Percentiles rank a stretch among this genome's conserved stretches.
These are phyloP conservation scores for Micrasema longulum DNA, from an alignment of 1,140 invertebrate species.

Conservation along the genomic window DNA sequence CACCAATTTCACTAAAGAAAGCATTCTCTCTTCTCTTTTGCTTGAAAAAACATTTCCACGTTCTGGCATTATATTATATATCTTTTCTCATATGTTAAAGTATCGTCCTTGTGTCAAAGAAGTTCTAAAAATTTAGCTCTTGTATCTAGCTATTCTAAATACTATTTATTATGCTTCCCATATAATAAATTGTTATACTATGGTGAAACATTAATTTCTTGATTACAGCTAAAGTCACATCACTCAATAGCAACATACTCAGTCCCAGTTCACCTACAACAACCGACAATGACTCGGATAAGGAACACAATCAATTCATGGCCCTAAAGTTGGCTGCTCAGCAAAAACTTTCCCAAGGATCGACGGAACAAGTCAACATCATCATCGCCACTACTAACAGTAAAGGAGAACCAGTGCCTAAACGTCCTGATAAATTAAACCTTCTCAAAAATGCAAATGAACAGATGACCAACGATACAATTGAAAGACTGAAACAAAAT, in stretches of 20 bases:
- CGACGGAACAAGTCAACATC: conserved; percentile 51
- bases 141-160: no score
- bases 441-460: conserved; percentile 64
- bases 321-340: conserved; percentile 32
- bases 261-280: conserved; percentile 57
- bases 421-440: conserved; percentile 66
- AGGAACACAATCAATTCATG: conserved; percentile 48
- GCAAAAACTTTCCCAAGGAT: conserved; percentile 45
- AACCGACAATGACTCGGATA: conserved; percentile 52
- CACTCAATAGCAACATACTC: conserved; percentile 69
- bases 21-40: no score
- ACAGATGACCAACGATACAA: conserved; percentile 46
- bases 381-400: conserved; percentile 68
- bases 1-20: no score
- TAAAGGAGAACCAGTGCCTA: conserved; percentile 65
- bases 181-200: no score
- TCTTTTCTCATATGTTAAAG: no score
- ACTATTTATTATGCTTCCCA: no score
- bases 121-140: no score
- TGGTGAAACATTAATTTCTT: no score
- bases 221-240: conserved; percentile 60
- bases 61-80: no score
- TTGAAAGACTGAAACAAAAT: conserved; percentile 48
- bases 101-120: no score
- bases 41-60: no score